Base-by-base conservation (phyloP, 2,113 vertebrate genomes). In the Pterocles orientalis region DNA sequence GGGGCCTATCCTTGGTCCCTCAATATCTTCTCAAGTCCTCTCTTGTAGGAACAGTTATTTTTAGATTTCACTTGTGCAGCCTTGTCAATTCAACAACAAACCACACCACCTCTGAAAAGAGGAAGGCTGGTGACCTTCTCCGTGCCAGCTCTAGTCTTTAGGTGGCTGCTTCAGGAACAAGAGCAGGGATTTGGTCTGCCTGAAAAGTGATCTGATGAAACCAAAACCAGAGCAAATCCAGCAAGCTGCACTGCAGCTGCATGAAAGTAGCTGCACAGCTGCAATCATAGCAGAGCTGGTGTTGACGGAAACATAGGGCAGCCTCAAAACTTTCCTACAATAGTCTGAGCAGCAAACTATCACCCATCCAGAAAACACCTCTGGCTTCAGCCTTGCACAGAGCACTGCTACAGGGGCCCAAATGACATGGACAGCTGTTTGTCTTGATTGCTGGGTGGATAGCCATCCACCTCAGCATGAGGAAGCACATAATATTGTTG, bases 221-320 rank as follows among this genome's bases (percentile, higher is more conserved):
- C 26, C 33, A 73, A 86, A 70, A 34, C 24, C 26, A 26, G 61
- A 88, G 26, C 24, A 41, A 69, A 81, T 15, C n/a, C 68, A 86
- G n/a, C 11, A 77, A 4, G 4, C 41, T 77, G 21, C 31, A 19
- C 48, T 33, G 34, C 0, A 0, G 7, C 13, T 70, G 72, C 11
- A 5, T 73, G 36, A 54, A 77, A 70, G 64, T 6, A 76, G 23
- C 43, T 43, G 18, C 13, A 20, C 4, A 4, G 31, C 12, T 53
- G 51, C 51, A 62, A 6, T 43, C 0, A 0, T 4, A 51, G 23
- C 39, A 56, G 51, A 54, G 47, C 1, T 19, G 6, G 8, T 28
- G 10, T 26, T 72, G 53, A n/a, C 24, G 47, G 53, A 64, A 85
- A 72, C 0, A 0, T 10, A 56, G 29, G 12, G 5, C 26, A 39